Percentiles rank a stretch among this genome's conserved stretches.
Conservation (phyloP, 1,140 invertebrate species). For the Dreissena rostriformis region DNA sequence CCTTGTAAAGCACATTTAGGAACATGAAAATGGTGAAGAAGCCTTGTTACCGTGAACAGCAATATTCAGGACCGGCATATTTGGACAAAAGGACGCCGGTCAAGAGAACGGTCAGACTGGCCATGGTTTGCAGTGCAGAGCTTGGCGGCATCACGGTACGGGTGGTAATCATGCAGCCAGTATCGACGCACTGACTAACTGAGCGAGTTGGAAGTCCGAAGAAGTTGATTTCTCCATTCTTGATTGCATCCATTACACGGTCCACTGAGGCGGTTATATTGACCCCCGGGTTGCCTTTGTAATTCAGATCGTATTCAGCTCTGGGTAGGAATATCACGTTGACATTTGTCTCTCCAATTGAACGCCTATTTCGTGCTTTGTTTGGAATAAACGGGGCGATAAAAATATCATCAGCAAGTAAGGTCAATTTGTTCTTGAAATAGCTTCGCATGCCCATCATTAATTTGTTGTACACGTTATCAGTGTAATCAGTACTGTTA, state of each 20-base stretch:
- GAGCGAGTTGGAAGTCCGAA: no score
- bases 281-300: neutral
- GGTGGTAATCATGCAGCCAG: no score
- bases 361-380: no score
- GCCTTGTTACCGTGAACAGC: no score
- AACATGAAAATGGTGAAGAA: no score
- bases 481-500: neutral
- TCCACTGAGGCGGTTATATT: neutral
- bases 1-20: no score
- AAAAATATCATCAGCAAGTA: neutral
- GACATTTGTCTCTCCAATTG: neutral
- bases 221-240: neutral
- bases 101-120: no score
- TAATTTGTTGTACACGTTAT: neutral
- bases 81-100: no score
- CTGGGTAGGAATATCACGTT: neutral
- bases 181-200: no score
- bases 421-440: neutral
- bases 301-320: neutral
- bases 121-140: no score
- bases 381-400: neutral
- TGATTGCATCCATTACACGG: neutral
- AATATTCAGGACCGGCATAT: no score
- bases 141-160: no score
- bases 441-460: neutral